Base-by-base conservation (phyloP, 2,797 vertebrate species). In the Amphiprion clarkii region DNA sequence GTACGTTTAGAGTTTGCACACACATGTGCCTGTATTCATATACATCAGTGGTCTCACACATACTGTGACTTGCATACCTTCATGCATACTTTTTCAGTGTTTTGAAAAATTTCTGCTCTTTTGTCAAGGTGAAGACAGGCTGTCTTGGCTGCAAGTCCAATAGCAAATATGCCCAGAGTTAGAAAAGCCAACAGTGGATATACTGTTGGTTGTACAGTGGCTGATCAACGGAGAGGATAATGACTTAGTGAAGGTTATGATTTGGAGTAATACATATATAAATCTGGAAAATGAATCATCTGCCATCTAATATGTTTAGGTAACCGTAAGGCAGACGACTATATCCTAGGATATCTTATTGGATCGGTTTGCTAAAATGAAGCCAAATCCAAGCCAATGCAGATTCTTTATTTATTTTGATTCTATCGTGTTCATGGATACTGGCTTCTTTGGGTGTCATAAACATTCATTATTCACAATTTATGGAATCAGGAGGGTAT, bases 51-150 rank as follows among this genome's bases (percentile, higher is more conserved):
- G 73, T 75, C 69, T 87, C 67, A 44, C 84, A 87, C 88, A 68
- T 69, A 85, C 78, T 79, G 69, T 46, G 84, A 86, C 75, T 77
- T 82, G 59, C 77, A 84, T 87, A 75, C 74, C 80, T 82, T 71
- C 64, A 68, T 74, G 69, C 76, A 70, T 81, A 73, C 52, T 75
- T 87, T 74, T 79, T 73, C 74, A 71, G 9, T 83, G 73, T 86
- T 89, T 89, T 83, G 74, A 85, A 81, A 79, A 87, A 81, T 79
- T 72, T 76, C 46, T 21, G 59, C 57, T 71, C 62, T 85, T 85
- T 84, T 88, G 71, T 88, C 71, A 85, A 88, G 86, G 87, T 91
- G 88, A 89, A 89, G 88, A 91, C 87, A 91, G 83, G 54, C 83
- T 33, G 74, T 78, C 75, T 83, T 79, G 75, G 79, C 79, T 82